Base-by-base conservation (phyloP, 2,113 vertebrate genomes). In the Procavia capensis region DNA sequence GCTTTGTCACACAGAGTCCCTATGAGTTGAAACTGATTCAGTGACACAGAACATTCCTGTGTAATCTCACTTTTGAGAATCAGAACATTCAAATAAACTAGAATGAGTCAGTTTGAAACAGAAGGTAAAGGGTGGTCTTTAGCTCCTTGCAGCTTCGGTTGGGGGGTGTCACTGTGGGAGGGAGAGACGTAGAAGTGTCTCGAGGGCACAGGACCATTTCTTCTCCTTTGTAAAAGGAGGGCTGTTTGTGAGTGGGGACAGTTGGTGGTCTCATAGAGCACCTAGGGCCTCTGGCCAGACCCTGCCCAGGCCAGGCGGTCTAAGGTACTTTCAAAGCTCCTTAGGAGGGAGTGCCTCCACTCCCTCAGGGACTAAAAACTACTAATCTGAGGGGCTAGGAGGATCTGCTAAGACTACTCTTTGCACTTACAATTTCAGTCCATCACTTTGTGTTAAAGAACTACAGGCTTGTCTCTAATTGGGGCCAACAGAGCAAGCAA, bases 51-150 rank as follows among this genome's bases (percentile, higher is more conserved):
- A 39, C 34, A 9, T n/a, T 45, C 50, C 82, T 91, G 59, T 82
- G 47, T 90, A 29, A 75, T 87, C 89, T 90, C 50, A 86, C n/a
- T 41, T 93, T 57, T 85, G 54, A 92, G 84, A 29, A 75, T 83
- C 27, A 45, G 59, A 88, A 86, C 34, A 11, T 63, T 96, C 94
- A 89, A 93, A 91, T 70, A 85, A 96, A 85, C 64, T 36, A 8
- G 20, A 16, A 34, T 66, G 63, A 39, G 36, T 72, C 39, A 39
- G 41, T 72, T 22, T 72, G 70, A 39, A 22, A 39, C 17, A 24
- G 14, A 47, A 63, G 36, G 19, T 68, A 79, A 70, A 29, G 24
- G 79, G 29, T 14, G 76, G 59, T 34, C 34, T 93, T 81, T 25
- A 19, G 45, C 41, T 86, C 36, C 54, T 68, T 88, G 39, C 24